Percentiles rank a stretch among this genome's conserved stretches.
phyloP scores from a whole-genome alignment of 2,113 vertebrate species.

The human (Homo sapiens) region GRCh38 chr20:50861001-50861500 shows the following conservation, averaged over 20 bases:
- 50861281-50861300: background rate
- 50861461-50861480: rapidly evolving
- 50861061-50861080: rapidly evolving
- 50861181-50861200: background rate
- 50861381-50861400: background rate
- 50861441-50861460: background rate
- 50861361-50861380: too few relatives aligned
- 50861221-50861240: rapidly evolving
- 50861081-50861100: background rate
- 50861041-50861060: background rate
- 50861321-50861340: background rate
- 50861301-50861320: rapidly evolving
- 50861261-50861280: background rate
- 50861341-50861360: rapidly evolving
- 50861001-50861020: too few relatives aligned
- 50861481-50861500: background rate
- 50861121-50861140: too few relatives aligned
- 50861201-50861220: too few relatives aligned
- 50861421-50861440: background rate
- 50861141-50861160: rapidly evolving
- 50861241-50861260: rapidly evolving
- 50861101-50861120: background rate
- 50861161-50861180: rapidly evolving
- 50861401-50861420: background rate
- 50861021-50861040: background rate